Percentiles rank a stretch among this genome's conserved stretches.
Conservation (phyloP, 2,888 invertebrate genomes). For the Cantharis rustica region DNA sequence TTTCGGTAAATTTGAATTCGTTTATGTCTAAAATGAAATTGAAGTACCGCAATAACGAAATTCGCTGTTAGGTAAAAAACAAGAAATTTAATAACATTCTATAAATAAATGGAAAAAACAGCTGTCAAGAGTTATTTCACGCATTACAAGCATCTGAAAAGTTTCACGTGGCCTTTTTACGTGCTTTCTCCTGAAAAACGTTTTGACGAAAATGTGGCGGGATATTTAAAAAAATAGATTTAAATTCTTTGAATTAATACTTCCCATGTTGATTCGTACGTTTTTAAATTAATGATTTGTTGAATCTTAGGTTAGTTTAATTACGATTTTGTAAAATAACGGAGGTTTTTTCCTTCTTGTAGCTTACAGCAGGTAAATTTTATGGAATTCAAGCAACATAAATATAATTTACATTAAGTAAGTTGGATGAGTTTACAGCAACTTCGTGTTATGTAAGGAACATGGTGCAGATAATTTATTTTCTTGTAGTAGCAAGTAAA, state of each 20-base stretch:
- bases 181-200: not conserved
- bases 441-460: not conserved
- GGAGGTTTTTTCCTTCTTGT: not conserved
- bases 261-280: too few species aligned
- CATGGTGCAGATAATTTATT: not conserved
- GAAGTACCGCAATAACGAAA: not conserved
- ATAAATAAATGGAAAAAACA: not conserved
- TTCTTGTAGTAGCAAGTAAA: not conserved
- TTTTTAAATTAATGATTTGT: not conserved
- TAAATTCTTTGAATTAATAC: too few species aligned
- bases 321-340: not conserved
- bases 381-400: not conserved
- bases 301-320: too few species aligned
- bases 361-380: not conserved
- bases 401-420: not conserved
- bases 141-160: not conserved
- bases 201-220: not conserved
- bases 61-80: not conserved
- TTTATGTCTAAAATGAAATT: not conserved
- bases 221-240: not conserved
- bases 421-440: not conserved
- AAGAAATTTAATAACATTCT: not conserved
- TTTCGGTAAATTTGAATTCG: too few species aligned
- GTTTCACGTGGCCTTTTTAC: not conserved
- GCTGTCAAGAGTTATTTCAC: not conserved